Evolutionary conservation across 1,140 invertebrate genomes (phyloP).

Genomic region (Penaeus japonicus): DNA sequence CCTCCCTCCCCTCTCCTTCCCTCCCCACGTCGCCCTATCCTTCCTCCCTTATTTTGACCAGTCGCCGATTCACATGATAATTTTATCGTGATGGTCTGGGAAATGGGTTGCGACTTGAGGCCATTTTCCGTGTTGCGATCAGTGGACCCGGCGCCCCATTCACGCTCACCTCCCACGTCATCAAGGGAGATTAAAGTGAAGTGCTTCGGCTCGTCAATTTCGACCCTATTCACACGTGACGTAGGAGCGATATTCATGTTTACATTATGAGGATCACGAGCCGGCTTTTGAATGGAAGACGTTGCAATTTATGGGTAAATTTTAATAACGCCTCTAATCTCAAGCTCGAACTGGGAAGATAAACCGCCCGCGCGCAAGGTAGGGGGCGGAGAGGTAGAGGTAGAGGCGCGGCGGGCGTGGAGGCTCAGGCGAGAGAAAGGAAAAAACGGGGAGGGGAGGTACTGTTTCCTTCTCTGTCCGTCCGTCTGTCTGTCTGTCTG

Average conservation of each 20-base stretch:
- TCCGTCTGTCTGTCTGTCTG: background rate
- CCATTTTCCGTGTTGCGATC: background rate
- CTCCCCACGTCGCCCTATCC: background rate
- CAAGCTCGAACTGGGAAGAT: slow-evolving; percentile 7
- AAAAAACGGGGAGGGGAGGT: background rate
- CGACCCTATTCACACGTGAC: slow-evolving; percentile 39
- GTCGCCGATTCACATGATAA: no score
- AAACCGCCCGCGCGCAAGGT: background rate
- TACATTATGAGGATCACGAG: slow-evolving; percentile 40
- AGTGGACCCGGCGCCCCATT: background rate
- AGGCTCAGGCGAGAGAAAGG: background rate
- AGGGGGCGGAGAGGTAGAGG: background rate
- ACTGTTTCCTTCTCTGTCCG: background rate
- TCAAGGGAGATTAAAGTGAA: slow-evolving; percentile 45
- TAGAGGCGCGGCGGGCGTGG: background rate
- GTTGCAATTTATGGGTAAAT: slow-evolving; percentile 49
- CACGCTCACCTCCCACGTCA: slow-evolving; percentile 30
- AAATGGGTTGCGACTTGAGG: no score
- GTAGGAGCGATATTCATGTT: slow-evolving; percentile 45
- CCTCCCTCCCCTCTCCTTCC: background rate
- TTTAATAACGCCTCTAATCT: slow-evolving; percentile 52
- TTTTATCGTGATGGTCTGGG: no score
- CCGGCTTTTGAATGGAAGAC: slow-evolving; percentile 29
- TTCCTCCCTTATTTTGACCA: background rate
- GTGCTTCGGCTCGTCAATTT: slow-evolving; percentile 43